These are phyloP conservation scores for Pangasius larnaudii DNA, from an alignment of 2,797 vertebrate genomes.

Conservation along the genomic window DNA sequence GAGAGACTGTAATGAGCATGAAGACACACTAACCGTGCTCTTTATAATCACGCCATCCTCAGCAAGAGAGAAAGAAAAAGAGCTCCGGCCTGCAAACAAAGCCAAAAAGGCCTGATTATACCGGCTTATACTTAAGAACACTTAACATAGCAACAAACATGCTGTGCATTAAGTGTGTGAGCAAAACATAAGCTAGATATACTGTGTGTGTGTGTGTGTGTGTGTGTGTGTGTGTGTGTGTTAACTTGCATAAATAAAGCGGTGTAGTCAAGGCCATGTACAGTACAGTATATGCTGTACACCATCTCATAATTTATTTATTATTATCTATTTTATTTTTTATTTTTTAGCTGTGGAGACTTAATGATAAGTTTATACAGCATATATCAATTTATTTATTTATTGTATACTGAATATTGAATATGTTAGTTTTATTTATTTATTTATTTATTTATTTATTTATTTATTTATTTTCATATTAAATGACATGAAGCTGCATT, in stretches of 20 bases:
- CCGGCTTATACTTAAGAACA: neutral
- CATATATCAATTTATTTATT: neutral
- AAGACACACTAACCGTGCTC: neutral
- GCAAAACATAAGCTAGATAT: neutral
- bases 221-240: neutral
- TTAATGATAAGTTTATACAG: neutral
- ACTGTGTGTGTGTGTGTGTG: neutral
- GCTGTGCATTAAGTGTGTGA: neutral
- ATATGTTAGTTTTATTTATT: neutral
- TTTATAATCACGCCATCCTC: neutral
- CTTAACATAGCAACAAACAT: neutral
- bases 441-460: neutral
- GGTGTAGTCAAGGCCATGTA: neutral
- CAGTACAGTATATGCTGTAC: neutral
- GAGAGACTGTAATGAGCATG: neutral
- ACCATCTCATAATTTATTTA: neutral
- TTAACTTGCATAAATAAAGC: neutral
- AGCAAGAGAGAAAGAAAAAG: neutral
- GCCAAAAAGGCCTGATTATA: neutral
- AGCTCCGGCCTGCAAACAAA: neutral
- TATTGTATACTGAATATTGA: neutral
- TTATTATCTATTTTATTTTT: conserved; percentile 2
- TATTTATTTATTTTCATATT: neutral
- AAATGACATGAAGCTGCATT: neutral
- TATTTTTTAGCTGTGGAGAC: neutral